Percentiles rank a stretch among this genome's conserved stretches.
Evolutionary conservation across 2,113 vertebrate genomes (phyloP).

Genomic region (Bungarus multicinctus): DNA sequence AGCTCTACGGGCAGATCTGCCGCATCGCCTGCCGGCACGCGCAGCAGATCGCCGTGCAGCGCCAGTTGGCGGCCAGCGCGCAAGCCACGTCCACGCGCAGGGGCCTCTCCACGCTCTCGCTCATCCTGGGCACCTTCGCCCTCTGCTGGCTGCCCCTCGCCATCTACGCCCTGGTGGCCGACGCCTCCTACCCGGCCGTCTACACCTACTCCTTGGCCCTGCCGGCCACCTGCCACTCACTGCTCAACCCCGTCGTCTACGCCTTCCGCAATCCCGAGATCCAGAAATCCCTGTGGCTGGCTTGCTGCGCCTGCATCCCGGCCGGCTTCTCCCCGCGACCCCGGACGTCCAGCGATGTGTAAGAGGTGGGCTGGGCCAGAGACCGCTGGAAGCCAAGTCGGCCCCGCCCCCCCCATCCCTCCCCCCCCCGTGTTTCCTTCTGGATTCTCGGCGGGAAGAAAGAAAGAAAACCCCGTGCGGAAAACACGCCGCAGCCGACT

Average conservation of each 20-base stretch:
- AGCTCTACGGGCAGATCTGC: slow-evolving; percentile 93
- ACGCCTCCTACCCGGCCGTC: slow-evolving; percentile 81
- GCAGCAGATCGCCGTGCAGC: slow-evolving; percentile 92
- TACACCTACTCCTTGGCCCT: slow-evolving; percentile 88
- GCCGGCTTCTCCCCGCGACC: slow-evolving; percentile 80
- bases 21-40: slow-evolving; percentile 88
- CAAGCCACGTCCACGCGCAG: slow-evolving; percentile 79
- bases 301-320: slow-evolving; percentile 85
- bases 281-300: slow-evolving; percentile 89
- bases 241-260: slow-evolving; percentile 90
- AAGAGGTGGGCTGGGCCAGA: slow-evolving; percentile 1
- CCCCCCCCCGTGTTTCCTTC: neutral
- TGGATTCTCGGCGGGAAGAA: neutral
- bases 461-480: neutral
- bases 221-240: slow-evolving; percentile 85
- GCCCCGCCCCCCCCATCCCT: neutral
- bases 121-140: slow-evolving; percentile 87
- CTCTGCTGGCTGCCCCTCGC: slow-evolving; percentile 89
- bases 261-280: slow-evolving; percentile 91
- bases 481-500: slow-evolving; percentile 40
- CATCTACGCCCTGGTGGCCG: slow-evolving; percentile 86
- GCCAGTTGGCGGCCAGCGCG: slow-evolving; percentile 85
- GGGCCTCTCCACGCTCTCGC: slow-evolving; percentile 88
- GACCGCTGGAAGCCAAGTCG: fast-evolving
- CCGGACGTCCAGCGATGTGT: slow-evolving; percentile 89